Evolutionary conservation across 2,888 invertebrate species (phyloP).

Genomic region (Glomeris marginata): DNA sequence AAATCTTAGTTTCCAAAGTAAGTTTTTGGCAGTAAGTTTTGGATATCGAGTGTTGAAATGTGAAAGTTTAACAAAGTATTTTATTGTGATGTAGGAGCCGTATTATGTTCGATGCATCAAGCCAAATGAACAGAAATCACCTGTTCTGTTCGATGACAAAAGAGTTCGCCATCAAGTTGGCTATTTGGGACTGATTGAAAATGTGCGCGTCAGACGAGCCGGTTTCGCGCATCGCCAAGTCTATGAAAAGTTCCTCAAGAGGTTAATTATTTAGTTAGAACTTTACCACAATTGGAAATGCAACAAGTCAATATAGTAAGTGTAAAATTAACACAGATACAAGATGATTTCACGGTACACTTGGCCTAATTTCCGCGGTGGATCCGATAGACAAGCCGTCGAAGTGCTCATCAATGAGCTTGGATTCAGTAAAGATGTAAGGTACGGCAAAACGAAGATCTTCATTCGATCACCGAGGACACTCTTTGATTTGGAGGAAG

Average conservation of each 20-base stretch:
- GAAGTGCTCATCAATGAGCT: slow-evolving; percentile 67
- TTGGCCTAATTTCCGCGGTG: slow-evolving; percentile 87
- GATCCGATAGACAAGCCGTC: slow-evolving; percentile 64
- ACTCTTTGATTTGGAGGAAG: slow-evolving; percentile 72
- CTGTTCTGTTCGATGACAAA: slow-evolving; percentile 68
- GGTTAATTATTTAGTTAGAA: slow-evolving; percentile 34
- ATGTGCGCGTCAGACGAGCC: slow-evolving; percentile 85
- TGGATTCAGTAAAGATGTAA: slow-evolving; percentile 63
- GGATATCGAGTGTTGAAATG: too few relatives aligned
- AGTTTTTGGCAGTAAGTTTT: not conserved
- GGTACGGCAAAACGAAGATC: slow-evolving; percentile 88
- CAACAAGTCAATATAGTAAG: not conserved
- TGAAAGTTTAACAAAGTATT: slow-evolving; percentile 43
- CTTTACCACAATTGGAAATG: not conserved
- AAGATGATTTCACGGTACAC: slow-evolving; percentile 93
- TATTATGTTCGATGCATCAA: slow-evolving; percentile 96
- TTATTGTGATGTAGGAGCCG: slow-evolving; percentile 44
- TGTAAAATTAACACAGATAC: slow-evolving; percentile 44
- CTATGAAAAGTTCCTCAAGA: slow-evolving; percentile 80
- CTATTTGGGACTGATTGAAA: slow-evolving; percentile 86
- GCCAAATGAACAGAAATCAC: slow-evolving; percentile 86
- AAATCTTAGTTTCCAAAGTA: slow-evolving; percentile 66
- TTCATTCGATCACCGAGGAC: slow-evolving; percentile 89
- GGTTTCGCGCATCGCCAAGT: slow-evolving; percentile 94
- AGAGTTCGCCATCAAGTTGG: slow-evolving; percentile 42